Percentiles rank a stretch among this genome's conserved stretches.
Evolutionary conservation across 30 jellyfish, hydroid and myxozoan species (phyloP).

Genomic region (Sanderia malayensis): DNA sequence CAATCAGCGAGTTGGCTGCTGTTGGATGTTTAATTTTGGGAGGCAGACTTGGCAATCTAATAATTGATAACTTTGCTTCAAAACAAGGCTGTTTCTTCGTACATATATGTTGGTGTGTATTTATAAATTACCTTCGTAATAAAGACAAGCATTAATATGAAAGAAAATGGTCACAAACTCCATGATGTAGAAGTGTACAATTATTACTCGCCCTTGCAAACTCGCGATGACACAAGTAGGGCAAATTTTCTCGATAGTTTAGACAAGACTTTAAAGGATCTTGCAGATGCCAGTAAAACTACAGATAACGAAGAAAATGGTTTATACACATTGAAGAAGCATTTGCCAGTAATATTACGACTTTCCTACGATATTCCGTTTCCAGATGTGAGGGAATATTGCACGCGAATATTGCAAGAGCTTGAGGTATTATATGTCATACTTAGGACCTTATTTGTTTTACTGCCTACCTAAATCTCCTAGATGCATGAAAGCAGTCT

Average conservation of each 20-base stretch:
- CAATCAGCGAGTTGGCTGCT: neutral
- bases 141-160: constrained; percentile 60
- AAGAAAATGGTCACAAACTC: constrained; percentile 58
- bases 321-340: constrained; percentile 21
- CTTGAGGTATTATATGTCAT: too few species aligned
- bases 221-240: constrained; percentile 78
- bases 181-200: constrained; percentile 53
- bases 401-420: constrained; percentile 74
- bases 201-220: constrained; percentile 77
- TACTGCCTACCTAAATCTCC: too few species aligned
- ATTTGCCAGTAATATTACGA: constrained; percentile 73
- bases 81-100: neutral
- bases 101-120: constrained; percentile 7
- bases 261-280: constrained; percentile 65
- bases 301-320: constrained; percentile 46
- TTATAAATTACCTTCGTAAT: neutral
- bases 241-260: constrained; percentile 79
- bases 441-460: too few species aligned
- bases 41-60: too few species aligned
- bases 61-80: too few species aligned
- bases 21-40: neutral
- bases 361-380: constrained; percentile 92
- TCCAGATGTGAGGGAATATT: constrained; percentile 87
- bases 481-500: too few species aligned
- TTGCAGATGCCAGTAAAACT: constrained; percentile 50